Evolutionary conservation across 2,797 vertebrate species (phyloP).

Genomic region (Telmatherina bonti): DNA sequence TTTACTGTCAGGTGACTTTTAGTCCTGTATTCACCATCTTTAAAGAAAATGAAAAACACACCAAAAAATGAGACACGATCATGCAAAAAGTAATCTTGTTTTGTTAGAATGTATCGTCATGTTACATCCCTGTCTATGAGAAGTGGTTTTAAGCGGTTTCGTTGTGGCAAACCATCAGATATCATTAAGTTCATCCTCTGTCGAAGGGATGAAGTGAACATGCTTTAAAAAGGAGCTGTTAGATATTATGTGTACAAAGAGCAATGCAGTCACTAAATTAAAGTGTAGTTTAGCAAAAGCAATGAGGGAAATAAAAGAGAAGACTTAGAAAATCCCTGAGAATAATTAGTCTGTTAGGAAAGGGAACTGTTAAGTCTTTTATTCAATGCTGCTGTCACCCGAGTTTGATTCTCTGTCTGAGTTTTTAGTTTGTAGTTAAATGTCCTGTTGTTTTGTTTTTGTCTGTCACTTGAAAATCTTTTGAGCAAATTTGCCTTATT

Average conservation of each 20-base stretch:
- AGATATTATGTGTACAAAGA: conserved; percentile 61
- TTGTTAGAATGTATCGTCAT: conserved; percentile 16
- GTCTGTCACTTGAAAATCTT: conserved; percentile 77
- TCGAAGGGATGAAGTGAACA: conserved; percentile 35
- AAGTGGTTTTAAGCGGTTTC: conserved; percentile 86
- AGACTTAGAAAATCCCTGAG: conserved; percentile 61
- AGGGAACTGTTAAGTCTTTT: conserved; percentile 69
- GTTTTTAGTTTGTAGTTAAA: conserved; percentile 66
- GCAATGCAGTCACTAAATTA: conserved; percentile 68
- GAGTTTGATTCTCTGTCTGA: conserved; percentile 74
- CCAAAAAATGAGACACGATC: conserved; percentile 22
- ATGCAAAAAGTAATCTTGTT: conserved; percentile 6
- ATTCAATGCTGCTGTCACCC: conserved; percentile 84
- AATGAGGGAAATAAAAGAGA: conserved; percentile 62
- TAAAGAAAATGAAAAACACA: background rate
- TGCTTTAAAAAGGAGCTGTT: conserved; percentile 60
- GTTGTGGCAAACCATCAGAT: conserved; percentile 67
- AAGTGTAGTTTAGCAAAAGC: conserved; percentile 57
- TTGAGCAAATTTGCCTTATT: conserved; percentile 74
- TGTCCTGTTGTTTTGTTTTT: conserved; percentile 46
- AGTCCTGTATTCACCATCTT: conserved; percentile 10
- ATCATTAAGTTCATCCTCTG: conserved; percentile 52
- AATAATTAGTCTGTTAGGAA: conserved; percentile 56
- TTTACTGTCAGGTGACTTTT: conserved; percentile 23
- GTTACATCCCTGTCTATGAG: conserved; percentile 49